Evolutionary conservation across 2,797 vertebrate genomes (phyloP).

Genomic region (Acridotheres tristis): DNA sequence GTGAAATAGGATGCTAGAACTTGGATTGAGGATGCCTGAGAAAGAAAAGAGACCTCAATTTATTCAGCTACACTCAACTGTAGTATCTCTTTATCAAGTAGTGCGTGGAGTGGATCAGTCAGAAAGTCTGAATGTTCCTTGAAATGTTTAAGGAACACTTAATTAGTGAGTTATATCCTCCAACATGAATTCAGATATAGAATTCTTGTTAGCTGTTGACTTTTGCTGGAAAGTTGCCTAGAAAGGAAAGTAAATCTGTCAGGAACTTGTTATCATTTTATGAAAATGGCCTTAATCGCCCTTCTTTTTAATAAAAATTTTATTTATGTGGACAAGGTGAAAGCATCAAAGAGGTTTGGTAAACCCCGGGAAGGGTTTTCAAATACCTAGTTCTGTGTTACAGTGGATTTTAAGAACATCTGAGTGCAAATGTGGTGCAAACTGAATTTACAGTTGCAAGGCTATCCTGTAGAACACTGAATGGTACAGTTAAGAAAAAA

Average conservation of each 20-base stretch:
- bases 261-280: neutral
- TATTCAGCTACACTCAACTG: neutral
- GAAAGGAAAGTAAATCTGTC: conserved; percentile 6
- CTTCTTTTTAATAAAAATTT: neutral
- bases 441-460: neutral
- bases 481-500: neutral
- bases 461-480: neutral
- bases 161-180: conserved; percentile 3
- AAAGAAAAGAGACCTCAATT: neutral
- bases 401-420: neutral
- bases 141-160: neutral
- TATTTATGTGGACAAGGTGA: neutral
- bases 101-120: neutral
- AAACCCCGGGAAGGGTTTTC: neutral
- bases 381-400: neutral
- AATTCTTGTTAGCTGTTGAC: conserved; percentile 12
- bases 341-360: neutral
- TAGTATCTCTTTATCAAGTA: neutral
- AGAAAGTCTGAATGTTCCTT: neutral
- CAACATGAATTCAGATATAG: neutral
- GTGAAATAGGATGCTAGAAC: neutral
- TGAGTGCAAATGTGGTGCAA: neutral
- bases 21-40: neutral
- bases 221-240: conserved; percentile 7
- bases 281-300: neutral